Evolutionary conservation across 2,113 vertebrate genomes (phyloP).

Genomic region (Ailuropoda melanoleuca): DNA sequence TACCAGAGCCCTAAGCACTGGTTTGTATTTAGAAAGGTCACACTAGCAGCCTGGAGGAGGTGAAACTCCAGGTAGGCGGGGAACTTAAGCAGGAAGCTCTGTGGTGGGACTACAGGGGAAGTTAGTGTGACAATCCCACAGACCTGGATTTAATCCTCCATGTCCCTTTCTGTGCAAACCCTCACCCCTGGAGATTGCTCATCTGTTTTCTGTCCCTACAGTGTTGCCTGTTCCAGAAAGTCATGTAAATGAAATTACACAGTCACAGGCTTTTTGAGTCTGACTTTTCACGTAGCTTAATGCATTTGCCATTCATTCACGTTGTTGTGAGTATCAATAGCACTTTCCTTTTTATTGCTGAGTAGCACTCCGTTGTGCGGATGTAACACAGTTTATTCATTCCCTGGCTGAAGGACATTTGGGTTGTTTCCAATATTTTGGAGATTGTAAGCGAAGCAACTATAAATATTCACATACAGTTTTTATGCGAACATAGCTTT

Average conservation of each 20-base stretch:
- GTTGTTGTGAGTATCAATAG: not conserved
- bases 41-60: not conserved
- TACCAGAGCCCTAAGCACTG: too few relatives aligned
- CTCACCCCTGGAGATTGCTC: rapidly evolving
- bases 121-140: too few relatives aligned
- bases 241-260: not conserved
- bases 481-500: constrained; percentile 59
- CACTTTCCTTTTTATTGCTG: not conserved
- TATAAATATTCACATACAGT: constrained; percentile 50
- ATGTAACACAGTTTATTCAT: not conserved
- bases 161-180: not conserved
- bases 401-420: constrained; percentile 25
- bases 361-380: not conserved
- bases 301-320: not conserved
- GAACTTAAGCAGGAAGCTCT: not conserved
- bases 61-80: not conserved
- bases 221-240: not conserved
- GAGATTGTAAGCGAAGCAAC: constrained; percentile 29
- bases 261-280: not conserved
- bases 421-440: not conserved
- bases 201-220: not conserved
- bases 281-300: not conserved
- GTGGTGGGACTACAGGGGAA: not conserved
- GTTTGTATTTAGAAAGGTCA: not conserved
- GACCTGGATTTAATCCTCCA: not conserved